phyloP scores from a whole-genome alignment of 2,797 vertebrate genomes.

The Mionectes olivaceus region DNA sequence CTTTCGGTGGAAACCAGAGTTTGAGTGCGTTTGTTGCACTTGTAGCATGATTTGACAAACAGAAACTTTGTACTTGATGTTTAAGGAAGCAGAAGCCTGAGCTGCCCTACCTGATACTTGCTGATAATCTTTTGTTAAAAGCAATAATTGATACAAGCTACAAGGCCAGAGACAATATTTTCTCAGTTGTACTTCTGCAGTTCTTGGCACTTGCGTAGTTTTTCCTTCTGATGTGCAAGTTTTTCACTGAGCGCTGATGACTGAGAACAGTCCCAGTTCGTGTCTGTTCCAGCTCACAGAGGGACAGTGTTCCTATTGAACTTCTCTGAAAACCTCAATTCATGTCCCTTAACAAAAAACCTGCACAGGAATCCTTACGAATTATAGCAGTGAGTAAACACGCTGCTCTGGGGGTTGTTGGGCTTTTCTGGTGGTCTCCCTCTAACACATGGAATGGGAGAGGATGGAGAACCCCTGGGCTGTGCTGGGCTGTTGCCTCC shows the following conservation, averaged over 20 bases:
- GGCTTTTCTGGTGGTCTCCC: neutral
- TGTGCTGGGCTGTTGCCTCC: neutral
- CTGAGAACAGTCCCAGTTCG: neutral
- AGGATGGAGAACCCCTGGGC: neutral
- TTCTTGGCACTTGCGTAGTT: constrained; percentile 2
- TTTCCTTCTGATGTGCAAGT: neutral
- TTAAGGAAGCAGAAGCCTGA: neutral
- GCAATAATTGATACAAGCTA: neutral
- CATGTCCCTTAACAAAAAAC: neutral
- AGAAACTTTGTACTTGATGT: neutral
- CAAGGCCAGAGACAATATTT: neutral
- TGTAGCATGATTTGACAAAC: neutral
- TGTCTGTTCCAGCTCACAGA: neutral
- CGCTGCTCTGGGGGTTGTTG: neutral
- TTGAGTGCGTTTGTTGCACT: neutral
- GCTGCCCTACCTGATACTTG: neutral
- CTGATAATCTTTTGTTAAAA: neutral
- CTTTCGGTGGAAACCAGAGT: neutral
- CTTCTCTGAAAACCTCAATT: neutral
- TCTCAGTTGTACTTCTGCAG: neutral
- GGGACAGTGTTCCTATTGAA: neutral
- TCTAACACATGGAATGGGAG: neutral
- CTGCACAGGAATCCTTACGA: neutral
- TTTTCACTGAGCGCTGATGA: neutral
- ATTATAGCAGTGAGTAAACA: neutral